phyloP scores from a whole-genome alignment of 1,140 invertebrate genomes.

The Cardiocondyla obscurior region DNA sequence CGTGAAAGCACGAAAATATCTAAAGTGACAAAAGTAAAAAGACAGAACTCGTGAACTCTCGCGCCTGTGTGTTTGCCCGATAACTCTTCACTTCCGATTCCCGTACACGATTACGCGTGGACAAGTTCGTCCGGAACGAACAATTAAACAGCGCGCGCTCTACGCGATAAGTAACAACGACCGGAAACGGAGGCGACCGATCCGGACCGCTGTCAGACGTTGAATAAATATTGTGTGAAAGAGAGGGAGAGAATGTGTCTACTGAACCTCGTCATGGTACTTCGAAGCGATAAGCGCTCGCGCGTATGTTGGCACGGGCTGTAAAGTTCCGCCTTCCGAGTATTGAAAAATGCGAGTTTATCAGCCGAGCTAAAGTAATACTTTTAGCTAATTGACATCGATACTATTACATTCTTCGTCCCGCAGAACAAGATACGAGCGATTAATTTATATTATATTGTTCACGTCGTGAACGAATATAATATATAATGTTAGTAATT shows the following conservation, averaged over 20 bases:
- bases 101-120: conserved; percentile 19
- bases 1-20: conserved; percentile 80
- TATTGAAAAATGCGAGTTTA: neutral
- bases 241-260: conserved; percentile 11
- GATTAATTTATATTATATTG: conserved; percentile 6
- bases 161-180: conserved; percentile 8
- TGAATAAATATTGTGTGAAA: neutral
- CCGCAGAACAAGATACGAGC: neutral
- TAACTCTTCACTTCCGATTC: conserved; percentile 50
- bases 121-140: conserved; percentile 66
- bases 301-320: neutral
- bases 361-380: neutral
- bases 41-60: conserved; percentile 55
- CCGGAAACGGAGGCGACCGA: neutral
- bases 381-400: conserved; percentile 7
- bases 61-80: conserved; percentile 26
- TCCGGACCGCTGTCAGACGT: conserved; percentile 49
- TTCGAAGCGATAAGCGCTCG: neutral
- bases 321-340: neutral
- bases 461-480: neutral
- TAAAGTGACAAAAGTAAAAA: conserved; percentile 37
- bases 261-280: neutral
- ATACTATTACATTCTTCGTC: conserved; percentile 35
- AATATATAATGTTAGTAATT: neutral
- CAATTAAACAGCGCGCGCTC: conserved; percentile 25